These are phyloP conservation scores for Lydus trimaculatus DNA, from an alignment of 2,888 invertebrate genomes.

Conservation along the genomic window DNA sequence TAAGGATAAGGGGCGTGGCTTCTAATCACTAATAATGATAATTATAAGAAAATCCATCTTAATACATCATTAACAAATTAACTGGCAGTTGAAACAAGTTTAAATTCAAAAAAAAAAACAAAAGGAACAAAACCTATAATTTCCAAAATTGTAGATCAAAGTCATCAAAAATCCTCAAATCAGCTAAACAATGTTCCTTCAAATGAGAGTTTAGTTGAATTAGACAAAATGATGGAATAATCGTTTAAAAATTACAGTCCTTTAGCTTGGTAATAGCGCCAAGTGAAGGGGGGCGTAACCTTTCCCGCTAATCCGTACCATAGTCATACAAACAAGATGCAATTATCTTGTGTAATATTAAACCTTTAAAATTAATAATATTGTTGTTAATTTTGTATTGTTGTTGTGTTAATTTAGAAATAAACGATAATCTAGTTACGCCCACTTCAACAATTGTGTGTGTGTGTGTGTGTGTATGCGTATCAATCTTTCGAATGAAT, in stretches of 20 bases:
- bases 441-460: neutral
- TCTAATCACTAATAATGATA: constrained; percentile 33
- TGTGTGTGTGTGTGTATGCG: no score
- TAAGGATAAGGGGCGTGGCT: constrained; percentile 51
- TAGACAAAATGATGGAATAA: no score
- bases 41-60: neutral
- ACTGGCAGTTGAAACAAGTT: neutral
- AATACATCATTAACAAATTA: neutral
- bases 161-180: no score
- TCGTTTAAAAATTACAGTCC: no score
- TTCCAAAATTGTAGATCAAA: no score
- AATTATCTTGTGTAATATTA: neutral
- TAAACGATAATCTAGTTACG: neutral
- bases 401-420: neutral
- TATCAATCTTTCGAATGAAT: neutral
- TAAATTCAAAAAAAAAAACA: neutral
- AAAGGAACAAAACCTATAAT: no score
- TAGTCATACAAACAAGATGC: neutral
- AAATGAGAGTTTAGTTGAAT: no score
- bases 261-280: no score
- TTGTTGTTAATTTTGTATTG: neutral
- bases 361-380: neutral
- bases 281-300: neutral
- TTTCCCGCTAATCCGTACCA: neutral
- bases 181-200: no score